Evolutionary conservation across 2,113 vertebrate species (phyloP).

Genomic region (Muntiacus reevesi): DNA sequence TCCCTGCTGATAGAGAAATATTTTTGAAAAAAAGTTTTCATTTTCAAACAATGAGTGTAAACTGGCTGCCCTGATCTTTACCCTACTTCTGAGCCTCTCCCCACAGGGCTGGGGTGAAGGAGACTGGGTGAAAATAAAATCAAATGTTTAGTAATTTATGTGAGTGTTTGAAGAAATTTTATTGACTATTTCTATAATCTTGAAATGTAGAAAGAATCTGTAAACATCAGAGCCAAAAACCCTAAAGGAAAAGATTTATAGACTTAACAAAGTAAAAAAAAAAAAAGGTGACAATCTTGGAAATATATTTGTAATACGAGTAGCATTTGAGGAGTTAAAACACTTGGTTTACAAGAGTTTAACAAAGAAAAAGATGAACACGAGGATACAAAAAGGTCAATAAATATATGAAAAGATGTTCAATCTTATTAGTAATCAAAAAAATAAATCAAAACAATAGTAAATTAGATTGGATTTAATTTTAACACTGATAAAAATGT

Average conservation of each 20-base stretch:
- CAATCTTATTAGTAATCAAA: not conserved
- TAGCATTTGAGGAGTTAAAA: not conserved
- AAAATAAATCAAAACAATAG: not conserved
- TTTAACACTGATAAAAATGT: not conserved
- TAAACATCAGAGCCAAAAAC: constrained; percentile 14
- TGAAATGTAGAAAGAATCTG: constrained; percentile 1
- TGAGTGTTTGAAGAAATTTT: not conserved
- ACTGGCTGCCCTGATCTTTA: not conserved
- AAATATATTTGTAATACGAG: not conserved
- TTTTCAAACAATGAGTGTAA: not conserved
- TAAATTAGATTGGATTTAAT: not conserved
- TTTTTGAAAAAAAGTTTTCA: not conserved
- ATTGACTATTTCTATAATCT: constrained; percentile 19
- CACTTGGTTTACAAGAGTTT: not conserved
- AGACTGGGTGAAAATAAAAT: not conserved
- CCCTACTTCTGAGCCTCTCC: not conserved
- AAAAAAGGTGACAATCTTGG: not conserved
- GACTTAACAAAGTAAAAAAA: not conserved
- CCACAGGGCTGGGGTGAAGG: not conserved
- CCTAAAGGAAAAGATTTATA: constrained; percentile 15
- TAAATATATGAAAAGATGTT: not conserved
- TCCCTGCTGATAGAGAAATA: constrained; percentile 16
- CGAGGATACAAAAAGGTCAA: not conserved
- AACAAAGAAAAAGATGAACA: constrained; percentile 8
- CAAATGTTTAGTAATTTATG: constrained; percentile 21